Percentiles rank a stretch among this genome's conserved stretches.
phyloP scores from a whole-genome alignment of 2,113 vertebrate species.

The Megaleporinus macrocephalus region DNA sequence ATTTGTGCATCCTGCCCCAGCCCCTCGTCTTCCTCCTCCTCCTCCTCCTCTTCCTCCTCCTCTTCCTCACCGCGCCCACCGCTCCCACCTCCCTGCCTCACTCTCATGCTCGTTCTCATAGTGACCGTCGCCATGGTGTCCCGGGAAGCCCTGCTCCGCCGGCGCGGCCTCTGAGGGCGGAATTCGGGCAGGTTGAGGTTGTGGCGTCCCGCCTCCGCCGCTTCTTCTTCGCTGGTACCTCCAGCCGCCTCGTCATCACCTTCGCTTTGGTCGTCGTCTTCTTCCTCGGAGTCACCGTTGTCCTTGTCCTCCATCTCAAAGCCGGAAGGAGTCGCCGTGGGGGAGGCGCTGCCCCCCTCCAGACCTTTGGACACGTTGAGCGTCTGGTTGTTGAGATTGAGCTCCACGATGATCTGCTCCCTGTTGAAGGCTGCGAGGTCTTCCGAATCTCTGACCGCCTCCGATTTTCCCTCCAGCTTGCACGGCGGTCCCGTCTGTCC shows the following conservation, averaged over 20 bases:
- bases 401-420: conserved; percentile 89
- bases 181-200: conserved; percentile 52
- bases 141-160: conserved; percentile 61
- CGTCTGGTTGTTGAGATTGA: conserved; percentile 90
- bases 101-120: conserved; percentile 58
- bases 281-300: conserved; percentile 37
- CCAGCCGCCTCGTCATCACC: conserved; percentile 45
- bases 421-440: conserved; percentile 71
- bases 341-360: conserved; percentile 74
- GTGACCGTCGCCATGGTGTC: conserved; percentile 70
- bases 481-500: conserved; percentile 50
- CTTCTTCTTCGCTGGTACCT: conserved; percentile 59
- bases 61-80: conserved; percentile 58
- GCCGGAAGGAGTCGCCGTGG: conserved; percentile 41
- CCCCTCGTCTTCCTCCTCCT: conserved; percentile 64
- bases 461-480: conserved; percentile 76
- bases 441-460: conserved; percentile 72
- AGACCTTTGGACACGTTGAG: conserved; percentile 84
- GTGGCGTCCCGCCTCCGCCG: conserved; percentile 55
- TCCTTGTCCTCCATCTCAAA: conserved; percentile 59
- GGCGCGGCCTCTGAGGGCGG: conserved; percentile 57
- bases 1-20: conserved; percentile 81
- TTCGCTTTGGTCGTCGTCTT: conserved; percentile 50
- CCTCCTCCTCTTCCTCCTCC: no score
- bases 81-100: conserved; percentile 61